These are phyloP conservation scores for Agonopterix alstromeriana DNA, from an alignment of 2,888 invertebrate genomes.

Conservation along the genomic window DNA sequence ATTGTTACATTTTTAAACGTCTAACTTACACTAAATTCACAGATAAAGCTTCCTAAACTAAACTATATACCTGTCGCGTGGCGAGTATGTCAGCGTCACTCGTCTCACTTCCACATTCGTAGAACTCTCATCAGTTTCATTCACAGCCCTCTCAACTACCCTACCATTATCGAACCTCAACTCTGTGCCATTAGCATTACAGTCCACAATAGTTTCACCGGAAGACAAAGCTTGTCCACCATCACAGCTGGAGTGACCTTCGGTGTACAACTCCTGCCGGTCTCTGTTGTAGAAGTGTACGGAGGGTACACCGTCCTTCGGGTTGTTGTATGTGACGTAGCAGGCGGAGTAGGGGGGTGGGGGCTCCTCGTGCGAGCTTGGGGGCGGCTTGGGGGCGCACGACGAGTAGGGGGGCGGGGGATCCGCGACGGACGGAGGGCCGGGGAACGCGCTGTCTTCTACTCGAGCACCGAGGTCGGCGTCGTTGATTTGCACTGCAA, in stretches of 20 bases:
- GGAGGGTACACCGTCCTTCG: constrained; percentile 31
- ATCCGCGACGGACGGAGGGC: background rate
- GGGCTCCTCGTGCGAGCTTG: constrained; percentile 21
- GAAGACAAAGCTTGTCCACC: background rate
- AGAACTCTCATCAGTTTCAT: too few species aligned
- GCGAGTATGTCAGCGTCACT: too few species aligned
- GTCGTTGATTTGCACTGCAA: too few species aligned
- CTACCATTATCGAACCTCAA: constrained; percentile 15
- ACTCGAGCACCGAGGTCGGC: background rate
- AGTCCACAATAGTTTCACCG: background rate
- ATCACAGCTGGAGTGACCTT: constrained; percentile 4
- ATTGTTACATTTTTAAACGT: background rate
- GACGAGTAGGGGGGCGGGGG: constrained; percentile 28
- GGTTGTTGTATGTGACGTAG: constrained; percentile 33
- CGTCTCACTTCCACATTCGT: too few species aligned
- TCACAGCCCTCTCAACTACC: constrained; percentile 12
- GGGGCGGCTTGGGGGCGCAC: constrained; percentile 18
- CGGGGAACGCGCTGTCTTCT: background rate
- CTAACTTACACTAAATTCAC: background rate
- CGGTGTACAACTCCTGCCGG: constrained; percentile 9
- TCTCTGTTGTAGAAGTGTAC: constrained; percentile 29
- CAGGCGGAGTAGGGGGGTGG: constrained; percentile 59
- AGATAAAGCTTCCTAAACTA: too few species aligned
- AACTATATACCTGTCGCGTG: too few species aligned
- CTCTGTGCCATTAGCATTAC: background rate